Base-by-base conservation (phyloP, 1,140 invertebrate genomes). In the Meloidogyne exigua region DNA sequence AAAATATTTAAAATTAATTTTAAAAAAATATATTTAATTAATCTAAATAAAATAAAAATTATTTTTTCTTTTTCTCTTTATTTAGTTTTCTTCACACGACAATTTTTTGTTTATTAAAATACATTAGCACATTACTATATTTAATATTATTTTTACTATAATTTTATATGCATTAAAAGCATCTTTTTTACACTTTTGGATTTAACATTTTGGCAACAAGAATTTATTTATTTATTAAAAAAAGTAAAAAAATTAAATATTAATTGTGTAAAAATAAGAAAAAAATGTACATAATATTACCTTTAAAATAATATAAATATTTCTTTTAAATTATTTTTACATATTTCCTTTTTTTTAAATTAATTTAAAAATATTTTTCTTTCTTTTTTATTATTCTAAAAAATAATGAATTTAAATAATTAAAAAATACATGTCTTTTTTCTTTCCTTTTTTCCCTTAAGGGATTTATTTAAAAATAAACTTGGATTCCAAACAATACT, bases 31-130 rank as follows among this genome's bases (percentile, higher is more conserved):
- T 39, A 39, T 0, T 4, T 39, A 39, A 39, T 9, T 0, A 39
- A 7, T 39, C 4, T 7, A 39, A 39, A 7, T 39, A 39, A 9
- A 39, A 39, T 9, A 7, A 39, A 39, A 9, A 39, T 9, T 39
- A 39, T 39, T 39, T 39, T 57, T 57, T 15, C 13, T 4, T 7
- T n/a, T 9, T 57, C 5, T 57, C 18, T 44, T 13, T 44, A 15
- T 44, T 42, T 11, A 42, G 1, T 3, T 57, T 57, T 12, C n/a
- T 18, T 57, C 49, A 57, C 49, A 57, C 49, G 18, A 57, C n/a
- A 57, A 57, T 57, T 39, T 57, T 57, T 57, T 57, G 49, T 57
- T 57, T 57, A 57, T 57, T n/a, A 49, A 57, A 57, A 57, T 57
- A 7, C 49, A 57, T 57, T 57, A 57, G 13, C 18, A 57, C 49